Base-by-base conservation (phyloP, 1,140 invertebrate species). In the Phthorimaea operculella region DNA sequence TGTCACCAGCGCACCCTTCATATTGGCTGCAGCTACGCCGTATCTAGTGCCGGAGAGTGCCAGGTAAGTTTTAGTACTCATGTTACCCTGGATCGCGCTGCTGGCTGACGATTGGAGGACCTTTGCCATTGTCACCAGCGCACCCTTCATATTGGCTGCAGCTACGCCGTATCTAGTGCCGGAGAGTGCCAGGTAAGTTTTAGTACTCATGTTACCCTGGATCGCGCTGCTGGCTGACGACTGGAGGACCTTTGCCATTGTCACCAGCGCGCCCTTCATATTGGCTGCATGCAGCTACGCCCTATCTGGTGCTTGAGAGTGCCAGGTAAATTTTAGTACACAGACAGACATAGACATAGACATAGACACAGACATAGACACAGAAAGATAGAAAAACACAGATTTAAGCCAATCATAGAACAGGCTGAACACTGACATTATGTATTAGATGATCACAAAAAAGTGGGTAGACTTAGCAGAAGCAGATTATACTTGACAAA, bases 201-300 rank as follows among this genome's bases (percentile, higher is more conserved):
- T n/a, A n/a, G n/a, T n/a, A n/a, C n/a, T n/a, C n/a, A n/a, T 92
- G 11, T 68, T 96, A 45, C 94, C 94, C 1, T 95, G 93, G 93
- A 91, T 95, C 33, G 93, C 94, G 0, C 88, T 92, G 58, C 92
- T 80, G 73, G 76, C 94, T 5, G 89, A 88, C 5, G 89, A 95
- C 66, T 96, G 94, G 94, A 88, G 91, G 63, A 76, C 89, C 62
- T 89, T 93, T 6, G 89, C 90, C 7, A 84, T 94, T 10, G 88
- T 87, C 0, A 94, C 93, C 11, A 93, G 92, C n/a, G 86, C 89
- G 0, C 94, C 94, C 0, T 87, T 96, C 42, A 64, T 90, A 0
- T 66, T 95, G 11, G 90, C 90, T n/a, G n/a, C n/a, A n/a, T 1
- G 71, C 93, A 4, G 78, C 90, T 0, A 92, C 93, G 0, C 92